A percentile compares a stretch with the other conserved stretches of the same genome.
These are phyloP conservation scores for Triplophysa rosa DNA, from an alignment of 2,113 vertebrate genomes.

Conservation along the genomic window DNA sequence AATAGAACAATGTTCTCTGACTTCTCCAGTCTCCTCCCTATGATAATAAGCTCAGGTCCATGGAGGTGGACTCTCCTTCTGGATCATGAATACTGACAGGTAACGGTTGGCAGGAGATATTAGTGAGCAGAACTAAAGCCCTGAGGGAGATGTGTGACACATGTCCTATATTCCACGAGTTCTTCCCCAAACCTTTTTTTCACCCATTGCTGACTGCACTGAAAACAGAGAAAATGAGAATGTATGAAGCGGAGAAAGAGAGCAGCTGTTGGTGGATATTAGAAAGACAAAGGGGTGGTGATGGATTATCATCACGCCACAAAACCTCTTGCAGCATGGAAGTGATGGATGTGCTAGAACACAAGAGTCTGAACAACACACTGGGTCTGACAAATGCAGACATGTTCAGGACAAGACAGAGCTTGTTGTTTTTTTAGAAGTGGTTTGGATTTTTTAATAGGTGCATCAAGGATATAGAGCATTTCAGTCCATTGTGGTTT, in stretches of 20 bases:
- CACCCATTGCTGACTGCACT: background rate
- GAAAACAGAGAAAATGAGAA: no score
- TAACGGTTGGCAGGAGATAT: background rate
- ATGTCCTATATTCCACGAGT: no score
- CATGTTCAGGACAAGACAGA: background rate
- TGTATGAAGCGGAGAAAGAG: no score
- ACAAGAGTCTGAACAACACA: background rate
- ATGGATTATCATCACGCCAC: no score
- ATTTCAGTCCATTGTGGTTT: no score
- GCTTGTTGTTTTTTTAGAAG: background rate
- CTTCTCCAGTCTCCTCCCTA: background rate
- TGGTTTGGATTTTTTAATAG: background rate
- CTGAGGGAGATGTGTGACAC: background rate
- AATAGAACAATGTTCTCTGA: background rate
- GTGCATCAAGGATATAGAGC: no score
- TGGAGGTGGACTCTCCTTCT: background rate
- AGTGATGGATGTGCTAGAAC: no score
- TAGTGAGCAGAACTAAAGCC: background rate
- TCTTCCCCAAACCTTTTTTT: background rate
- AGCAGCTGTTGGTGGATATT: no score
- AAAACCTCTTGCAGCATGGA: no score
- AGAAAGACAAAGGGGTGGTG: no score
- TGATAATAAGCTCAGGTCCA: background rate
- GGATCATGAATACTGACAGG: slow-evolving; percentile 9
- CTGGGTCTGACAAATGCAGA: background rate